phyloP scores from a whole-genome alignment of 2,113 vertebrate genomes.

The Vidua chalybeata region DNA sequence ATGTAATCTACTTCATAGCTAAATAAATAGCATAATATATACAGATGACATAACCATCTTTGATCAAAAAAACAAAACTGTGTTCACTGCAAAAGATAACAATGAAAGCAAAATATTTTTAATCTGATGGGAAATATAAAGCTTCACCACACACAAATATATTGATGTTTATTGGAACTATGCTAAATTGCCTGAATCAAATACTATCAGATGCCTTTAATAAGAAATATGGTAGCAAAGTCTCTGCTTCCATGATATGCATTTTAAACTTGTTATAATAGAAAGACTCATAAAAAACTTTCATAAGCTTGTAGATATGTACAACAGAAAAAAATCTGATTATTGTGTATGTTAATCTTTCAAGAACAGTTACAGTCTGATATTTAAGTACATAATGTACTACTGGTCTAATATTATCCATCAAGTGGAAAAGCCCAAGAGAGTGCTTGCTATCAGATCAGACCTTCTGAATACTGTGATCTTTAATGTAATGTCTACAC shows the following conservation, averaged over 20 bases:
- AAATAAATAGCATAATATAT: neutral
- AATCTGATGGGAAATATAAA: neutral
- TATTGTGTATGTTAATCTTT: neutral
- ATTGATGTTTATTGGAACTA: neutral
- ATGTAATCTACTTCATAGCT: neutral
- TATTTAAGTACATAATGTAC: neutral
- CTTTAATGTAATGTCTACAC: neutral
- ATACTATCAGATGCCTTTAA: neutral
- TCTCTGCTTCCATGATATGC: neutral
- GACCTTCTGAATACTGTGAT: neutral
- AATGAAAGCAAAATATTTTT: neutral
- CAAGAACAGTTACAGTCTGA: neutral
- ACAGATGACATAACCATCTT: neutral
- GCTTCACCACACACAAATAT: neutral
- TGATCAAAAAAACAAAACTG: neutral
- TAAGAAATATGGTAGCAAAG: neutral
- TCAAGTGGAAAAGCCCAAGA: neutral
- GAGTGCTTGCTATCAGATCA: neutral
- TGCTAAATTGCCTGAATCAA: neutral
- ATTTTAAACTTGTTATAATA: neutral
- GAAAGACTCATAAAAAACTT: neutral
- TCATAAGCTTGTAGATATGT: neutral
- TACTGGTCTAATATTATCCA: neutral
- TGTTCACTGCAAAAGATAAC: neutral
- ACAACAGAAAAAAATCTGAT: neutral